These are phyloP conservation scores for Aphidius colemani DNA, from an alignment of 2,888 invertebrate species.

Conservation along the genomic window DNA sequence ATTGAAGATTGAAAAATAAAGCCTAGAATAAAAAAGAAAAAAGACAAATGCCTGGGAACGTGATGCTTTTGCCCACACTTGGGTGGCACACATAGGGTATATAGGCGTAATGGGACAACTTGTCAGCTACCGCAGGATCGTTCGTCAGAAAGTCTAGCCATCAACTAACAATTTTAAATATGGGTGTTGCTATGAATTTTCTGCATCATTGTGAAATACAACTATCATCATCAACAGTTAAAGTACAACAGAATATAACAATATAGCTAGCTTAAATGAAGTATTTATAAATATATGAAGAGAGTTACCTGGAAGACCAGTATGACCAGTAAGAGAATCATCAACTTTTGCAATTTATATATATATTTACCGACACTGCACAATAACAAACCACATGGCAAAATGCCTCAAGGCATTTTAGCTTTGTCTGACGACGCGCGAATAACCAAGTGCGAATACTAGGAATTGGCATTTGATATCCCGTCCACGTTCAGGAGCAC, in stretches of 20 bases:
- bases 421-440: constrained; percentile 25
- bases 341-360: background rate
- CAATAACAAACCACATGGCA: too few species aligned
- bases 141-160: constrained; percentile 45
- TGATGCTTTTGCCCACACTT: constrained; percentile 45
- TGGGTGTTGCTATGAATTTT: too few species aligned
- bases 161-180: background rate
- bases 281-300: too few species aligned
- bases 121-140: constrained; percentile 53
- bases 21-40: constrained; percentile 2
- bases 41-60: constrained; percentile 40
- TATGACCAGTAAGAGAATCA: background rate
- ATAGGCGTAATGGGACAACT: constrained; percentile 53
- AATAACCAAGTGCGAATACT: constrained; percentile 37
- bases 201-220: too few species aligned
- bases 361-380: background rate
- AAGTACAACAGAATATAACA: too few species aligned
- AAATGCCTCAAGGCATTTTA: constrained; percentile 24
- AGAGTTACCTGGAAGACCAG: background rate
- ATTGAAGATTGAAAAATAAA: background rate
- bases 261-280: too few species aligned
- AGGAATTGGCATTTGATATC: constrained; percentile 49
- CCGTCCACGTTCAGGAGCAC: constrained; percentile 44
- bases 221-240: too few species aligned
- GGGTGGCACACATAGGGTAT: constrained; percentile 50